phyloP scores from a whole-genome alignment of 2,113 vertebrate genomes.

The Pantherophis guttatus region DNA sequence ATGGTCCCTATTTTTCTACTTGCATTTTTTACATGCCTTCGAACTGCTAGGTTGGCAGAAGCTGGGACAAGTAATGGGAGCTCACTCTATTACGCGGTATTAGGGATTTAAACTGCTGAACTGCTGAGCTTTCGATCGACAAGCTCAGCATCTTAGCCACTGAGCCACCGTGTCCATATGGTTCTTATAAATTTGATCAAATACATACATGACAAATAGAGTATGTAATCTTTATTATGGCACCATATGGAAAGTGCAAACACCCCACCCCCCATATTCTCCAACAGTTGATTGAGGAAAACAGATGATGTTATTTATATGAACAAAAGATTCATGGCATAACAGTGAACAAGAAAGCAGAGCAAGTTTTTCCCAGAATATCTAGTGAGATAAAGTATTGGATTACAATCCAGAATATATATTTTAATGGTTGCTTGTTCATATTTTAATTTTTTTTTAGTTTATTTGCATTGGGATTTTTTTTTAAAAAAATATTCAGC shows the following conservation, averaged over 20 bases:
- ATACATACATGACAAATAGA: neutral
- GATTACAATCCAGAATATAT: neutral
- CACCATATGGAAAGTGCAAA: neutral
- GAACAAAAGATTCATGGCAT: neutral
- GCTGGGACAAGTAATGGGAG: too few relatives aligned
- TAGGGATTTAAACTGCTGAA: too few relatives aligned
- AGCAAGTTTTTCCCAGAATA: neutral
- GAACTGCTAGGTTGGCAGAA: too few relatives aligned
- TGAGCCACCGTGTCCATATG: neutral
- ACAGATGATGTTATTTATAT: neutral
- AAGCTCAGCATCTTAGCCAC: too few relatives aligned
- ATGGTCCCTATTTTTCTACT: too few relatives aligned
- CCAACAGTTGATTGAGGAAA: neutral
- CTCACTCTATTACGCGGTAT: too few relatives aligned
- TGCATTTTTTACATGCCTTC: too few relatives aligned
- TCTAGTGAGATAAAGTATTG: neutral
- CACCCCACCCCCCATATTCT: neutral
- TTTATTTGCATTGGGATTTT: neutral
- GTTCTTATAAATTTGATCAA: neutral
- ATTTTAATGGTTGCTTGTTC: constrained; percentile 6
- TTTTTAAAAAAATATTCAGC: neutral
- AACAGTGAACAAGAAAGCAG: neutral
- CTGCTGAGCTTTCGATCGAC: too few relatives aligned
- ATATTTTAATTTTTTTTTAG: neutral
- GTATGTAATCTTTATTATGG: neutral